Evolutionary conservation across 1,140 invertebrate species (phyloP).

Genomic region (Chlorops oryzae): DNA sequence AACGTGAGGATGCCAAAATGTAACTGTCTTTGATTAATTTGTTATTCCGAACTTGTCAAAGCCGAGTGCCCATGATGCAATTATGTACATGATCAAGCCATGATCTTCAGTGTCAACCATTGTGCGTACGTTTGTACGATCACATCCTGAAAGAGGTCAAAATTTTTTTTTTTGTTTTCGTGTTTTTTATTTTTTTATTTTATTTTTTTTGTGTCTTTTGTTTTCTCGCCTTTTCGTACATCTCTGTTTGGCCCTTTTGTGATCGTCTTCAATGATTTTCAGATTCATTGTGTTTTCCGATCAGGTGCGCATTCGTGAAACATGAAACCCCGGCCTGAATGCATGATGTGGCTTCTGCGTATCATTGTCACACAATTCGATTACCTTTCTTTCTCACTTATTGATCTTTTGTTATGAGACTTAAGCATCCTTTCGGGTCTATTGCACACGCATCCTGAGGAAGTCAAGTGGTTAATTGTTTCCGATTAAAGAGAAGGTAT

Average conservation of each 20-base stretch:
- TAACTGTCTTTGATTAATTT: slow-evolving; percentile 2
- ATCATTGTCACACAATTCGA: too few relatives aligned
- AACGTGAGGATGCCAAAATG: slow-evolving; percentile 17
- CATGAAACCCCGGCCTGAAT: slow-evolving; percentile 18
- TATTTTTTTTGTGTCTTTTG: too few relatives aligned
- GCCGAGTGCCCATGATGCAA: slow-evolving; percentile 15
- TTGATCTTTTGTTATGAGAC: neutral
- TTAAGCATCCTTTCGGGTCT: neutral
- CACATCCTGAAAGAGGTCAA: slow-evolving; percentile 20
- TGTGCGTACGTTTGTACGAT: neutral
- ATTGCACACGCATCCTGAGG: slow-evolving; percentile 15
- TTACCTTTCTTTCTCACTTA: neutral
- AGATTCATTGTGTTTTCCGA: slow-evolving; percentile 19
- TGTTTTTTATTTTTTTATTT: too few relatives aligned
- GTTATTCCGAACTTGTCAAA: slow-evolving; percentile 16
- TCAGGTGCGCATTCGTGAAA: slow-evolving; percentile 17
- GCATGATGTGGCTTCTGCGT: slow-evolving; percentile 1
- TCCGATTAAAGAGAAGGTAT: slow-evolving; percentile 15
- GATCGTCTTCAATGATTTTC: too few relatives aligned
- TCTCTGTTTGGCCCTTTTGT: too few relatives aligned
- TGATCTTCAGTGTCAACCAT: too few relatives aligned
- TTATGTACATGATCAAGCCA: neutral
- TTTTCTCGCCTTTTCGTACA: too few relatives aligned
- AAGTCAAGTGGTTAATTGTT: slow-evolving; percentile 21
- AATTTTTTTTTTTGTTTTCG: too few relatives aligned